Evolutionary conservation across 2,888 invertebrate genomes (phyloP).

Genomic region (Trichopria drosophilae): DNA sequence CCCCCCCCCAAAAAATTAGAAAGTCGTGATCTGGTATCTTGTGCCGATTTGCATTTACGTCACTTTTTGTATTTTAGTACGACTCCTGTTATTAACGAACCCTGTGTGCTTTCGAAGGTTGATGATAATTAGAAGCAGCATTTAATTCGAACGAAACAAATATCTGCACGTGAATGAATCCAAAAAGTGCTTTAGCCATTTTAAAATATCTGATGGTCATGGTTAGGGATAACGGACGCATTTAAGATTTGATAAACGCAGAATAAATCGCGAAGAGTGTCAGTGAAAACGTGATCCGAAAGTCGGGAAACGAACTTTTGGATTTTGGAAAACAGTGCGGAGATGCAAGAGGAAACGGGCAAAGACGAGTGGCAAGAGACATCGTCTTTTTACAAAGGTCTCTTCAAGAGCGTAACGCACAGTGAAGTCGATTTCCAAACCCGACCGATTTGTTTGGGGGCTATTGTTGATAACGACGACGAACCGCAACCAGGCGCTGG

Average conservation of each 20-base stretch:
- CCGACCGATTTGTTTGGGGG: slow-evolving; percentile 62
- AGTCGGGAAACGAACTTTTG: too few species aligned
- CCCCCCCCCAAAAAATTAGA: neutral
- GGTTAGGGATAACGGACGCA: too few species aligned
- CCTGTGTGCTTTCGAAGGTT: too few species aligned
- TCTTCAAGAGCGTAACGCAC: slow-evolving; percentile 65
- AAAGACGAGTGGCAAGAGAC: slow-evolving; percentile 48
- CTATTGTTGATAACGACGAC: slow-evolving; percentile 24
- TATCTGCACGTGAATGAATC: too few species aligned
- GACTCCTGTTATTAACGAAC: too few species aligned
- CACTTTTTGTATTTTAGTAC: too few species aligned
- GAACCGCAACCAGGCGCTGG: slow-evolving; percentile 16
- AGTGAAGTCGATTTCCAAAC: slow-evolving; percentile 69
- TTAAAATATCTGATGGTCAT: slow-evolving; percentile 42
- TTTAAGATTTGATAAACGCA: too few species aligned
- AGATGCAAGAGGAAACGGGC: slow-evolving; percentile 29
- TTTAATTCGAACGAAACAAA: too few species aligned
- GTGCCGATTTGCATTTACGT: too few species aligned
- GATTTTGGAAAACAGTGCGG: slow-evolving; percentile 37
- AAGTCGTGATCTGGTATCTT: too few species aligned
- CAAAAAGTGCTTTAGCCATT: too few species aligned
- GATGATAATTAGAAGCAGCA: too few species aligned
- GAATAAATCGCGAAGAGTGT: neutral
- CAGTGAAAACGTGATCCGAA: slow-evolving; percentile 1
- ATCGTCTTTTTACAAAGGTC: slow-evolving; percentile 50